A percentile compares a stretch with the other conserved stretches of the same genome.
Conservation (phyloP, 53 echinoderm and acorn worm genomes). For the Glandiceps talaboti region DNA sequence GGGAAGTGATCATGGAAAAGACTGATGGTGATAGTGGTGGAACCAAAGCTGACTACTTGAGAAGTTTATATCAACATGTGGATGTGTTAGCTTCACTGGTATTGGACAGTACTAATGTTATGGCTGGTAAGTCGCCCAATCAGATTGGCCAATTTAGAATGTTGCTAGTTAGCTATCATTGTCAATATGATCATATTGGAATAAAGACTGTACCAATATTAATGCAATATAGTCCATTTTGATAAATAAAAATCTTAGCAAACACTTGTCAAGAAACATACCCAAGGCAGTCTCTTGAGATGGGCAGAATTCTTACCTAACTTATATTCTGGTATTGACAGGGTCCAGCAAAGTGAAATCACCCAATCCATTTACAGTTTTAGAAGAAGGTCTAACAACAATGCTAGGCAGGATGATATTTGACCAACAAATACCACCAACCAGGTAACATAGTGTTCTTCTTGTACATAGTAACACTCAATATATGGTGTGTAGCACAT, state of each 20-base stretch:
- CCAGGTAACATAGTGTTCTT: conserved; percentile 47
- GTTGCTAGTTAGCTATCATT: too few species aligned
- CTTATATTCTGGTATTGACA: too few species aligned
- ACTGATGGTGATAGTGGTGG: conserved; percentile 20
- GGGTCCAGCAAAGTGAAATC: conserved; percentile 13
- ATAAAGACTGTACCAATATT: too few species aligned
- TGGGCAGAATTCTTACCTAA: too few species aligned
- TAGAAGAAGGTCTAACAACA: conserved; percentile 61
- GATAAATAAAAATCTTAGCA: too few species aligned
- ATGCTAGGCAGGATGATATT: conserved; percentile 88
- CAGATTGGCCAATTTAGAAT: too few species aligned
- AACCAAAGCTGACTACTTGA: conserved; percentile 52
- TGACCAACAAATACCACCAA: conserved; percentile 75
- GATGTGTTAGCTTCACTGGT: conserved; percentile 68
- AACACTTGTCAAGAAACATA: too few species aligned
- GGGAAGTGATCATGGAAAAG: conserved; percentile 16
- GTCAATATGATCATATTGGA: too few species aligned
- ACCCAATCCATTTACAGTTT: conserved; percentile 68
- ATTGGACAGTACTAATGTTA: conserved; percentile 59
- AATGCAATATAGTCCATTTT: too few species aligned
- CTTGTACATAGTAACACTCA: too few species aligned
- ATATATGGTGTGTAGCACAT: too few species aligned
- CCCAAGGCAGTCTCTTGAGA: too few species aligned
- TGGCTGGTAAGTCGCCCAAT: conserved; percentile 73
- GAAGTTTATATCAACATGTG: conserved; percentile 77